phyloP scores from a whole-genome alignment of 2,113 vertebrate species.

The Penelope pileata region DNA sequence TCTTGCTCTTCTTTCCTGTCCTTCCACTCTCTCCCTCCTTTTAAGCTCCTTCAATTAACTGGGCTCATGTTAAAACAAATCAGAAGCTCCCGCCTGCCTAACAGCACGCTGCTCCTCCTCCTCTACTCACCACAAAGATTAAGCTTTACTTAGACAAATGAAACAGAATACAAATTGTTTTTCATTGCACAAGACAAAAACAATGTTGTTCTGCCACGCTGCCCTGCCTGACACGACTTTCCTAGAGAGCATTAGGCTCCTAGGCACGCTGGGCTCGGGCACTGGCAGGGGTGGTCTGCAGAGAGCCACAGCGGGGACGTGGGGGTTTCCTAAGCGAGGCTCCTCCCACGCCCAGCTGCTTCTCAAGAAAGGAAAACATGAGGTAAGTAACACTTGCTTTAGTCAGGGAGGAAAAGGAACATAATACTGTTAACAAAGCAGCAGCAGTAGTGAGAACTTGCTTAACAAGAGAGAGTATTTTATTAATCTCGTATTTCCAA shows the following conservation, averaged over 20 bases:
- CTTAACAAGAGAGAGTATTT: neutral
- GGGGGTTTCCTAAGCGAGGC: constrained; percentile 22
- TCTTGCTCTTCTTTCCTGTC: neutral
- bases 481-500: neutral
- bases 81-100: neutral
- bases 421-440: neutral
- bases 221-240: neutral
- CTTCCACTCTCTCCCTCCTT: neutral
- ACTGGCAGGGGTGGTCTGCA: neutral
- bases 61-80: neutral
- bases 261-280: neutral
- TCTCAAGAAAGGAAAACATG: constrained; percentile 50
- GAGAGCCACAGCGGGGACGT: neutral
- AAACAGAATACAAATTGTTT: neutral
- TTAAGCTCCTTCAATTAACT: neutral
- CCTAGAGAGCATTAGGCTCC: neutral
- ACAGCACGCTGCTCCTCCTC: neutral
- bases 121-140: neutral
- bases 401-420: constrained; percentile 48
- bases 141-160: neutral
- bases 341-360: constrained; percentile 29
- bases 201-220: neutral
- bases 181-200: neutral
- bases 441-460: neutral
- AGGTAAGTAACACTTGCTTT: constrained; percentile 29